These are phyloP conservation scores for Sebastes hubbsi DNA, from an alignment of 2,797 vertebrate species.

Conservation along the genomic window DNA sequence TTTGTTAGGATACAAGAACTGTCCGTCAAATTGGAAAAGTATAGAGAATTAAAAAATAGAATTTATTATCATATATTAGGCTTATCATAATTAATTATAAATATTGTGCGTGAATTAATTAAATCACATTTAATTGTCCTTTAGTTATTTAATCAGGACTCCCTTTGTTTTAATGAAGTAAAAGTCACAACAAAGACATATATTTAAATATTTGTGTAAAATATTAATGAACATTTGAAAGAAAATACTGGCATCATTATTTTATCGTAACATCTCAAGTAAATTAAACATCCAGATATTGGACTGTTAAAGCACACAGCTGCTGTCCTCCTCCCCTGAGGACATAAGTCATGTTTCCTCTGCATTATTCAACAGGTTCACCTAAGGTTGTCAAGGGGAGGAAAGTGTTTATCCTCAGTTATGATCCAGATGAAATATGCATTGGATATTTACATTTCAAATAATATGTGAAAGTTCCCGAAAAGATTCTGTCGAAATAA, in stretches of 20 bases:
- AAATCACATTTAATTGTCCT: neutral
- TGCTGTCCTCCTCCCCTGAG: constrained; percentile 17
- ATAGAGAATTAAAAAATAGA: neutral
- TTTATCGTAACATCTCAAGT: constrained; percentile 1
- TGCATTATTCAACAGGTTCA: constrained; percentile 70
- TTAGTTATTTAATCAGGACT: neutral
- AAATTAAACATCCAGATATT: constrained; percentile 1
- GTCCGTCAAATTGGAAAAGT: neutral
- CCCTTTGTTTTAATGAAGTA: neutral
- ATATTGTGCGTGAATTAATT: neutral
- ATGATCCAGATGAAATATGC: constrained; percentile 13
- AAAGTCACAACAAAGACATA: neutral
- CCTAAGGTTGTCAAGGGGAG: constrained; percentile 21
- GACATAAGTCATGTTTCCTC: constrained; percentile 64
- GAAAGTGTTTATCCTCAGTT: constrained; percentile 11
- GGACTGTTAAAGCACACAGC: constrained; percentile 10
- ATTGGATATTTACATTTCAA: neutral
- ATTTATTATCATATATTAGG: neutral
- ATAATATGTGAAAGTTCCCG: neutral
- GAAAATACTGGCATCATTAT: neutral
- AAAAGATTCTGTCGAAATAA: neutral
- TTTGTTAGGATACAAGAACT: neutral
- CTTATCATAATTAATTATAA: neutral
- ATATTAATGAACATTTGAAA: neutral
- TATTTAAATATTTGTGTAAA: neutral